Evolutionary conservation across 92 coral and sea anemone species (phyloP), one percentile per base, ranked within the genome.

Genomic region (Phymanthus crucifer): DNA sequence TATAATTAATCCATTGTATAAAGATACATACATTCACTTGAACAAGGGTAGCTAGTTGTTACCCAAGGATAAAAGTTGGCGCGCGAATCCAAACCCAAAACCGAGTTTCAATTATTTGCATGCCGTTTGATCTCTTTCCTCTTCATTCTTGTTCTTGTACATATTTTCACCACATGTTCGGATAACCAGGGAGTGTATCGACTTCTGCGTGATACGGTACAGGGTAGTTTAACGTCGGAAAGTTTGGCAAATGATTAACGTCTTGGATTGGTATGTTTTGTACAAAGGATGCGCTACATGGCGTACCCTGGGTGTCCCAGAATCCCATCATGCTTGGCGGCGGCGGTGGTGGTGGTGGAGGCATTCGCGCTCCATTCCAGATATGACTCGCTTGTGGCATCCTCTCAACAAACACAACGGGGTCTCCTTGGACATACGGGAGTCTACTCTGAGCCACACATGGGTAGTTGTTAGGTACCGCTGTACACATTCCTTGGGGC

Each of bases 391-490:
- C 70, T 29, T 32, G 70, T 57, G 26, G 46, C 5, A 33, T 11
- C 31, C 67, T 36, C 35, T 61, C 68, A 14, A 61, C 26, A 43
- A 61, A 61, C 57, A 61, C 38, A 34, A 47, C 16, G 33, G 14
- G 1, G 2, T 29, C 27, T 57, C 40, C 36, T 35, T 52, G 66
- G 23, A 36, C 57, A 29, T 23, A 64, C 21, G 64, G 54, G 21
- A 66, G 32, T 17, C 57, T 74, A 37, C 12, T 77, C 26, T 37
- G 81, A 11, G 14, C 56, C 36, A 71, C 37, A 72, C 81, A 77
- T 77, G 81, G 70, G 73, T 61, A 77, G 24, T 34, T 58, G 19
- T 16, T 64, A 24, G 81, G 81, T 18, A 61, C 68, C 68, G 68
- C 68, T 61, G 68, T 2, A 18, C 68, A 61, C 32, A 24, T 12